phyloP scores from a whole-genome alignment of 1,140 invertebrate genomes.

The Cyclina sinensis region DNA sequence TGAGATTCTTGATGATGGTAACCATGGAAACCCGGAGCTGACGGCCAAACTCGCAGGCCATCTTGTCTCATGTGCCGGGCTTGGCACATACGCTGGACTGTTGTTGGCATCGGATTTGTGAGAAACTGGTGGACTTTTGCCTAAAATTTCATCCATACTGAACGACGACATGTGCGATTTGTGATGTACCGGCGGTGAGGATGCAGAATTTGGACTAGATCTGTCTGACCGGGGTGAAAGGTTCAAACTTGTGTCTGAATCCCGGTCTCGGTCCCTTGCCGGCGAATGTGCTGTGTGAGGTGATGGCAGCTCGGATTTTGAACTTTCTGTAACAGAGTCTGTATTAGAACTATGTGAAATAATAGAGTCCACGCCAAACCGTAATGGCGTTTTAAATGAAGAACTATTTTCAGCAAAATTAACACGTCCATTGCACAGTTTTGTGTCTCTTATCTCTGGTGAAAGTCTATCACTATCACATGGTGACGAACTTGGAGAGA shows the following conservation, averaged over 20 bases:
- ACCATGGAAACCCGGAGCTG: constrained; percentile 55
- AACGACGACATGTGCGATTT: constrained; percentile 60
- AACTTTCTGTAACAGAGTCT: background rate
- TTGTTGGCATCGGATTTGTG: background rate
- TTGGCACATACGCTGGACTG: constrained; percentile 64
- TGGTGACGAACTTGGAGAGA: constrained; percentile 34
- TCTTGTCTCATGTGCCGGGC: constrained; percentile 58
- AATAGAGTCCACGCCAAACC: constrained; percentile 63
- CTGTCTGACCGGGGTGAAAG: constrained; percentile 55
- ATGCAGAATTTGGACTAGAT: constrained; percentile 48
- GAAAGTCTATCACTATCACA: constrained; percentile 49
- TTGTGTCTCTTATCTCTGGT: constrained; percentile 26
- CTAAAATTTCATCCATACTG: constrained; percentile 64
- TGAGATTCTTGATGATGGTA: constrained; percentile 61
- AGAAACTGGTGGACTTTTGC: constrained; percentile 50
- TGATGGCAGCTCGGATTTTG: background rate
- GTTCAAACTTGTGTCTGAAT: constrained; percentile 56
- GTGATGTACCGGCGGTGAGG: constrained; percentile 48
- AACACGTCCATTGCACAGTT: constrained; percentile 53
- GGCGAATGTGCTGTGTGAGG: constrained; percentile 7
- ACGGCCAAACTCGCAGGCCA: constrained; percentile 57
- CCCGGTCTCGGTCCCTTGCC: background rate
- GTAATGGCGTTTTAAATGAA: constrained; percentile 51
- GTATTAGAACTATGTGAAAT: constrained; percentile 38
- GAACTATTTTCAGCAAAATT: constrained; percentile 37